Evolutionary conservation across 2,113 vertebrate genomes (phyloP).

Genomic region (Corythaeola cristata): DNA sequence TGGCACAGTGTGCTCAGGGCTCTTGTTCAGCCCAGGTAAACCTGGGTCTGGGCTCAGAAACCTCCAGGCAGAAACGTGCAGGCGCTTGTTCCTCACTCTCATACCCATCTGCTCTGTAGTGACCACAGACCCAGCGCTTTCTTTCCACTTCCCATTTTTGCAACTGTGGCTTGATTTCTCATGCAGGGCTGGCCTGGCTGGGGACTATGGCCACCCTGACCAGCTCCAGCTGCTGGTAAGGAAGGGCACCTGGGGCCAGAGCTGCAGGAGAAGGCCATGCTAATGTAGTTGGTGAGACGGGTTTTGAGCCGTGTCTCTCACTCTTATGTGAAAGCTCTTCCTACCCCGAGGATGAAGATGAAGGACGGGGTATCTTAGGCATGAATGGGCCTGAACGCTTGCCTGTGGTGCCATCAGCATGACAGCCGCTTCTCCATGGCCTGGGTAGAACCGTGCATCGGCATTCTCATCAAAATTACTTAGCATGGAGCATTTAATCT

Average conservation of each 20-base stretch:
- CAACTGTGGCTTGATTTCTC: background rate
- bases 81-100: background rate
- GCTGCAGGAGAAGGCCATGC: background rate
- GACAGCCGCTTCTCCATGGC: background rate
- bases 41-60: background rate
- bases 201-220: background rate
- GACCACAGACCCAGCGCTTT: background rate
- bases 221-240: background rate
- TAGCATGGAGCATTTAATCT: background rate
- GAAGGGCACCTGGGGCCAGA: background rate
- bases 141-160: background rate
- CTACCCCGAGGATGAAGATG: background rate
- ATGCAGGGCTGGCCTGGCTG: background rate
- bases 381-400: background rate
- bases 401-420: background rate
- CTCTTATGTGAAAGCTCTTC: background rate
- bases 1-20: background rate
- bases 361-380: background rate
- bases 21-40: background rate
- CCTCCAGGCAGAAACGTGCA: background rate
- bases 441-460: rapidly evolving
- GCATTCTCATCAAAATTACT: background rate
- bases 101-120: background rate
- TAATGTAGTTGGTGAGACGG: background rate
- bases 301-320: background rate